Conservation (phyloP, 2,888 invertebrate genomes). For the Volucella zonaria region DNA sequence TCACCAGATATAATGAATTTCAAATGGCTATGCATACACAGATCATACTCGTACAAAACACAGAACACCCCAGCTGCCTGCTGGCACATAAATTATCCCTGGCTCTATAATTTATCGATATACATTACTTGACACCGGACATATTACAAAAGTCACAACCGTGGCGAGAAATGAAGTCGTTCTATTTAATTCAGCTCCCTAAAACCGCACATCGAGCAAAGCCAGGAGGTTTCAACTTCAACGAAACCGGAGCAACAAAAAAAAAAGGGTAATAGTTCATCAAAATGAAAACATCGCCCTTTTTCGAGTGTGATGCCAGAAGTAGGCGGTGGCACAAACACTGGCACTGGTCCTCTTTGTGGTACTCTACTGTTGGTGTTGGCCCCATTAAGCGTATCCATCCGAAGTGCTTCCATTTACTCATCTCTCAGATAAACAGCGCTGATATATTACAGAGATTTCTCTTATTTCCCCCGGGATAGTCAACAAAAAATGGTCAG, state of each 20-base stretch:
- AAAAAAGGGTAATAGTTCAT: slow-evolving; percentile 72
- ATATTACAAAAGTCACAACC: slow-evolving; percentile 71
- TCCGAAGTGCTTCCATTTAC: slow-evolving; percentile 49
- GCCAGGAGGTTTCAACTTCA: neutral
- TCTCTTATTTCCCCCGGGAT: slow-evolving; percentile 70
- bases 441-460: slow-evolving; percentile 72
- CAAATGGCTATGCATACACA: slow-evolving; percentile 20
- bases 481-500: slow-evolving; percentile 68
- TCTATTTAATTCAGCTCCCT: slow-evolving; percentile 65
- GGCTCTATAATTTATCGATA: slow-evolving; percentile 63
- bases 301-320: slow-evolving; percentile 35
- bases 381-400: slow-evolving; percentile 60
- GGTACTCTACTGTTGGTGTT: slow-evolving; percentile 14
- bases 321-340: neutral
- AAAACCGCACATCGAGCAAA: slow-evolving; percentile 23
- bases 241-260: neutral
- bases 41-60: neutral
- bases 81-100: slow-evolving; percentile 53
- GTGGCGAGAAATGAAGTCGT: slow-evolving; percentile 64
- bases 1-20: slow-evolving; percentile 25
- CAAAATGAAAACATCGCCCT: slow-evolving; percentile 69
- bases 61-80: neutral
- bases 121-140: slow-evolving; percentile 69
- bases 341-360: neutral
- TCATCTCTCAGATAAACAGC: slow-evolving; percentile 64